Conservation (phyloP, 2,797 vertebrate species). For the Anguilla pacifica region DNA sequence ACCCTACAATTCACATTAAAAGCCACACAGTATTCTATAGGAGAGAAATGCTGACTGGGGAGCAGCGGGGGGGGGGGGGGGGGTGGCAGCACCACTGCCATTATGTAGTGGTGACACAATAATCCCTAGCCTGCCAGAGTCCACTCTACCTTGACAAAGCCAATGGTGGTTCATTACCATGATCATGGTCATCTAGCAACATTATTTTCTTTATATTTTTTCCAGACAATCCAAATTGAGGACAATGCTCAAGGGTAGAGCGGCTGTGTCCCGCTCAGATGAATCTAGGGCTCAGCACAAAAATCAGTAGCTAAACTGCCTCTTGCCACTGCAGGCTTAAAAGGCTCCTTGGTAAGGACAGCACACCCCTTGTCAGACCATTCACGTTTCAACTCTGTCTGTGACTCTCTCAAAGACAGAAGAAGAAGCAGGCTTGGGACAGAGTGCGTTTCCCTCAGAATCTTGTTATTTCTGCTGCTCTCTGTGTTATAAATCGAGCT, state of each 20-base stretch:
- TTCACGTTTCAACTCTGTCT: not conserved
- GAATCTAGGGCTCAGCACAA: constrained; percentile 1
- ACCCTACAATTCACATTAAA: not conserved
- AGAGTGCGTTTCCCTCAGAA: constrained; percentile 30
- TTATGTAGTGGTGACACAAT: not conserved
- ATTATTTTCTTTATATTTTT: not conserved
- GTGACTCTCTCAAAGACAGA: constrained; percentile 17
- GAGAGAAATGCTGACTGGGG: not conserved
- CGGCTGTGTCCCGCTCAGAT: not conserved
- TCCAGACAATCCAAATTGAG: not conserved
- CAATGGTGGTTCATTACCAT: not conserved
- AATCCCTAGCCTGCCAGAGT: not conserved
- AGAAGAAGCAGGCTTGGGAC: constrained; percentile 24
- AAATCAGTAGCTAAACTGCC: not conserved
- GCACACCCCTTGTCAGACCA: not conserved
- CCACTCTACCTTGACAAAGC: not conserved
- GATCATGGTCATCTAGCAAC: not conserved
- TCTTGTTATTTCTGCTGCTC: constrained; percentile 6
- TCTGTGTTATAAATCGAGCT: constrained; percentile 8
- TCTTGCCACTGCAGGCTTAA: not conserved
- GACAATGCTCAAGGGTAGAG: not conserved
- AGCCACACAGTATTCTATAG: not conserved
- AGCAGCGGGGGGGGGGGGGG: no score
- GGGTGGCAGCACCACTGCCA: not conserved
- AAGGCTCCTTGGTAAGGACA: not conserved